Conservation (phyloP, 2,797 vertebrate species). For the Ispidina lecontei region DNA sequence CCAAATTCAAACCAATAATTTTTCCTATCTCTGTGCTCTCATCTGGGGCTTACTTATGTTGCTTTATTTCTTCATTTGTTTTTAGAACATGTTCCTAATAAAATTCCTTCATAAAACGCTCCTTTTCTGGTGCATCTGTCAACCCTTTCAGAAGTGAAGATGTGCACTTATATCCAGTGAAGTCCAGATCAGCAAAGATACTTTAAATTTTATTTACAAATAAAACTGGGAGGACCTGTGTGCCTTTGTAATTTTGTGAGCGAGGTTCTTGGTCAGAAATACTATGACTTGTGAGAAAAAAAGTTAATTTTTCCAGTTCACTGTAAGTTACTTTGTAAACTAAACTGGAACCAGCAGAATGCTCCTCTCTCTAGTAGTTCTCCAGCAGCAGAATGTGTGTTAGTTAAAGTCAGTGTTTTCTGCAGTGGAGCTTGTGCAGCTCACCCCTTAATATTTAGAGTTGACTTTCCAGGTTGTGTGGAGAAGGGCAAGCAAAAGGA, state of each 20-base stretch:
- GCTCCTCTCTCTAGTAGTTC: neutral
- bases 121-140: neutral
- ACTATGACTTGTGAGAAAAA: neutral
- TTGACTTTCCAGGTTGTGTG: neutral
- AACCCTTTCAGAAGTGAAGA: neutral
- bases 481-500: conserved; percentile 23
- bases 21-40: neutral
- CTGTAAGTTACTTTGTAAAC: neutral
- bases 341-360: neutral
- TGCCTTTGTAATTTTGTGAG: neutral
- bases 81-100: neutral
- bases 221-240: neutral
- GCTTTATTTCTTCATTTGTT: neutral
- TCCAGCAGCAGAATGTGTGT: neutral
- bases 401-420: neutral
- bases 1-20: neutral
- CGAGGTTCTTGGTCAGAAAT: neutral
- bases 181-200: neutral
- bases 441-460: neutral
- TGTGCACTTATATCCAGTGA: fast-evolving
- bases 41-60: neutral
- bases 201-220: neutral
- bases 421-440: fast-evolving
- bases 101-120: neutral
- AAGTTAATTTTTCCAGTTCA: neutral